Base-by-base conservation (phyloP, 1,140 invertebrate species). In the Drosophila micromelanica region DNA sequence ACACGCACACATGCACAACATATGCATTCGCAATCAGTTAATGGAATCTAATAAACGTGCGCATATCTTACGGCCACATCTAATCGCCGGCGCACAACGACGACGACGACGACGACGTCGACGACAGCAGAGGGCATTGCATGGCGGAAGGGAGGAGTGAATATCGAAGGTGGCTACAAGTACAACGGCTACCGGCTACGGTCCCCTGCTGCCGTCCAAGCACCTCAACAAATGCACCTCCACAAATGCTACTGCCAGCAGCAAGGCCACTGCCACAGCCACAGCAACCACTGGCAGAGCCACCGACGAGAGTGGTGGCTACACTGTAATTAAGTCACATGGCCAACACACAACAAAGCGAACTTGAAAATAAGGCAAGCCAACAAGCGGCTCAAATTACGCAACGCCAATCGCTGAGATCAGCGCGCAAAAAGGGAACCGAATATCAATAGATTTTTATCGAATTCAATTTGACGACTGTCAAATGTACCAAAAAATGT, bases 41-140 rank as follows among this genome's bases (percentile, higher is more conserved):
- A 86, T 86, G 78, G 81, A 78, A 86, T 86, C 81, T 86, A 86
- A 86, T 86, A 86, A 86, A 86, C 81, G 81, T 86, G 78, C 70
- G 54, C 78, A 32, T 86, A 86, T 86, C 81, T 87, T 87, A 59
- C 60, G 75, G 71, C 68, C 85, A 77, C 67, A 86, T 86, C 81
- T 86, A 86, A 86, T 86, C 81, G 82, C 55, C 54, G 76, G 56
- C 69, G 76, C 69, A 76, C 80, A 76, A 76, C 72, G 80, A 76
- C 72, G 68, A 54, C 51, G 42, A 52, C 59, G 27, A 27, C 27
- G 27, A 27, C 27, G 27, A 27, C 27, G 27, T 23, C 20, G 20
- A 23, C 20, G 46, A 30, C 27, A 15, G 23, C 35, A 17, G 4
- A 9, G 42, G 42, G 8, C 13, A 17, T 15, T 8, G 15, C 42